These are phyloP conservation scores for Aphyosemion australe DNA, from an alignment of 2,113 vertebrate species.

Conservation along the genomic window DNA sequence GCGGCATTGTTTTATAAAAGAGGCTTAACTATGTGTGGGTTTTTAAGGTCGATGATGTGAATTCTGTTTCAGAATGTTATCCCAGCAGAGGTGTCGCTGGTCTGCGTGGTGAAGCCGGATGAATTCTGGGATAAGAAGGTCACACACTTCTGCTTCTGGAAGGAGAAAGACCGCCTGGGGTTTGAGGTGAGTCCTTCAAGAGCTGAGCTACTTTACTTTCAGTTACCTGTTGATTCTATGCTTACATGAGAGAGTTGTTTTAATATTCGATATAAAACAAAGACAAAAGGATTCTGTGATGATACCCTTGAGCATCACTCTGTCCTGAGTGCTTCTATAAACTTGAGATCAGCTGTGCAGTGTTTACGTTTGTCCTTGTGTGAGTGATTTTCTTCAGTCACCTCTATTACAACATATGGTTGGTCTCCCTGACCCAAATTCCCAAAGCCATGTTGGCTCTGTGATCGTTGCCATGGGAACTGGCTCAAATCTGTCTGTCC, in stretches of 20 bases:
- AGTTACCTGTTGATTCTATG: not conserved
- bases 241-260: not conserved
- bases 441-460: conserved; percentile 35
- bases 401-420: conserved; percentile 52
- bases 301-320: conserved; percentile 8
- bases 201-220: not conserved
- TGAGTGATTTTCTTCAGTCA: not conserved
- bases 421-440: conserved; percentile 62
- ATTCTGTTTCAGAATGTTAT: conserved; percentile 88
- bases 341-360: conserved; percentile 23
- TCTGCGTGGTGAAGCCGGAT: conserved; percentile 98
- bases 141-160: conserved; percentile 99
- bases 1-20: no score
- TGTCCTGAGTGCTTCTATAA: conserved; percentile 34
- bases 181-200: conserved; percentile 87
- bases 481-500: conserved; percentile 4
- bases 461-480: conserved; percentile 43
- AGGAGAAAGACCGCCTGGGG: conserved; percentile 97
- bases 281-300: conserved; percentile 5
- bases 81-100: conserved; percentile 96
- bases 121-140: conserved; percentile 99
- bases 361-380: conserved; percentile 5
- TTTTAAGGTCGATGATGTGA: not conserved
- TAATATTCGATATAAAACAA: conserved; percentile 16
- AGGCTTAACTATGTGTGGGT: not conserved